These are phyloP conservation scores for Eretmodus cyanostictus DNA, from an alignment of 2,113 vertebrate genomes.

Conservation along the genomic window DNA sequence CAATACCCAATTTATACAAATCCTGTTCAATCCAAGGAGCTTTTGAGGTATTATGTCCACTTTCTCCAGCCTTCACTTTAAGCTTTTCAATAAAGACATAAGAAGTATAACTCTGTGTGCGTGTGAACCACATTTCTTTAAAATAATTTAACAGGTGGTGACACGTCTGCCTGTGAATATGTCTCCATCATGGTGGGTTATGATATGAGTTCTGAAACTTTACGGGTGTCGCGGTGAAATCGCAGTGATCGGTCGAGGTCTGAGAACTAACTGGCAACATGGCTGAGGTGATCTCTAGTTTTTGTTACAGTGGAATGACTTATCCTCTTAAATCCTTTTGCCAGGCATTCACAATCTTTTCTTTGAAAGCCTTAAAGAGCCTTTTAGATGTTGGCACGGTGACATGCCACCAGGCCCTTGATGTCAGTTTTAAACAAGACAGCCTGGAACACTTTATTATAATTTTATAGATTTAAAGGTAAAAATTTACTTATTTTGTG, in stretches of 20 bases:
- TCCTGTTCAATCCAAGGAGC: neutral
- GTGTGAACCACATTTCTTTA: neutral
- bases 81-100: neutral
- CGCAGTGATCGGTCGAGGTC: neutral
- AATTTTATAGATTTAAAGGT: neutral
- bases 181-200: neutral
- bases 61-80: neutral
- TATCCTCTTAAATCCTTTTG: neutral
- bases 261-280: neutral
- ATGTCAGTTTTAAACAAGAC: neutral
- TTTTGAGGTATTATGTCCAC: neutral
- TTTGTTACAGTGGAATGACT: neutral
- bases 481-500: neutral
- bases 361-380: neutral
- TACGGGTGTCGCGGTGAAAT: neutral
- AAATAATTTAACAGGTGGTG: rapidly evolving
- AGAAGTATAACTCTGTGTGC: neutral
- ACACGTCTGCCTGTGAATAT: neutral
- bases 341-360: neutral
- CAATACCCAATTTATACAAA: neutral
- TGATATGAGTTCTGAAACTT: neutral
- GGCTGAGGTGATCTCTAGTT: neutral
- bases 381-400: neutral
- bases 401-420: neutral
- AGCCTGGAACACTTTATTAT: neutral